A percentile compares a stretch with the other conserved stretches of the same genome.
phyloP scores from a whole-genome alignment of 2,797 vertebrate species.

The Sorex maritimensis region DNA sequence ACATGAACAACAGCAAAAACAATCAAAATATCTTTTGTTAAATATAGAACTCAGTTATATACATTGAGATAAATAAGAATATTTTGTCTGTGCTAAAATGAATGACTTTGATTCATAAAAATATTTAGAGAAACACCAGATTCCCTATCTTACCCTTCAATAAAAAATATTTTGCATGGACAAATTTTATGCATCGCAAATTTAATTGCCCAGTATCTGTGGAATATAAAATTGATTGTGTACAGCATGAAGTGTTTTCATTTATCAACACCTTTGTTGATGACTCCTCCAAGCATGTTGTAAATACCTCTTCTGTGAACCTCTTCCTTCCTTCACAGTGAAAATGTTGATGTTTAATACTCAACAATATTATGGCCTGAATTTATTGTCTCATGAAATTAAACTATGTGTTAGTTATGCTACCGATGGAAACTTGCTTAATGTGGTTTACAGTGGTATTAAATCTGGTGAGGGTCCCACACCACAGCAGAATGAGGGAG shows the following conservation, averaged over 20 bases:
- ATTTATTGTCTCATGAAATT: constrained; percentile 86
- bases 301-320: constrained; percentile 61
- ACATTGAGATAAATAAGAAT: neutral
- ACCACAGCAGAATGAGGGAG: constrained; percentile 60
- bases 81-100: neutral
- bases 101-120: constrained; percentile 63
- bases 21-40: neutral
- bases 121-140: constrained; percentile 32
- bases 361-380: constrained; percentile 73
- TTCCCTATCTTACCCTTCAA: constrained; percentile 39
- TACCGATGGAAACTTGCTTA: constrained; percentile 78
- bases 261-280: constrained; percentile 60
- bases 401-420: constrained; percentile 77
- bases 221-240: constrained; percentile 57
- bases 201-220: constrained; percentile 50
- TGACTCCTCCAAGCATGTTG: constrained; percentile 56
- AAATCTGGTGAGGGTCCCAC: constrained; percentile 72
- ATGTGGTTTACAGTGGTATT: constrained; percentile 79
- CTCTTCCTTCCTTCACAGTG: constrained; percentile 70
- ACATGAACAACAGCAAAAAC: neutral
- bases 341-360: constrained; percentile 75
- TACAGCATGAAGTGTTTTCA: constrained; percentile 6
- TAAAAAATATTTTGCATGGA: constrained; percentile 61
- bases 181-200: constrained; percentile 70
- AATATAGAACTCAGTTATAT: neutral